These are phyloP conservation scores for Takifugu bimaculatus DNA, from an alignment of 2,113 vertebrate species.

Conservation along the genomic window DNA sequence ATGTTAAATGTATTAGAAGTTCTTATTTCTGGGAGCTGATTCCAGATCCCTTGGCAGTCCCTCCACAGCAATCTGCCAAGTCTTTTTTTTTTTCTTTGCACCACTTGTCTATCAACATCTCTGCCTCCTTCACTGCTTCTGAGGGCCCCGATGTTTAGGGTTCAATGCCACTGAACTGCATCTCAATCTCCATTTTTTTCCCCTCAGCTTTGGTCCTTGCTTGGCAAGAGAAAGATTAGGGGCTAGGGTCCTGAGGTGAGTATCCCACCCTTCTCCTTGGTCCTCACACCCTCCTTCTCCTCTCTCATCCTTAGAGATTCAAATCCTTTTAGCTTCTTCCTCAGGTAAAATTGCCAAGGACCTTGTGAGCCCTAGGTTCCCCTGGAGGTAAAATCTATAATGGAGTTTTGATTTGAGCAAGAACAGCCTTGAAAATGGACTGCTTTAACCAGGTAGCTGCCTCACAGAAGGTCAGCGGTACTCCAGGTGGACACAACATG, in stretches of 20 bases:
- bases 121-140: slow-evolving; percentile 75
- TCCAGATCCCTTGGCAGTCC: slow-evolving; percentile 72
- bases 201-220: slow-evolving; percentile 80
- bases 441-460: slow-evolving; percentile 74
- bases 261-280: slow-evolving; percentile 49
- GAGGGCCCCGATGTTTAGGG: slow-evolving; percentile 75
- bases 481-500: slow-evolving; percentile 70
- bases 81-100: slow-evolving; percentile 72
- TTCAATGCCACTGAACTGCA: slow-evolving; percentile 82
- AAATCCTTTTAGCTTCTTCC: slow-evolving; percentile 79
- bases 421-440: slow-evolving; percentile 77
- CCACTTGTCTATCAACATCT: slow-evolving; percentile 41
- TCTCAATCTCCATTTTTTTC: slow-evolving; percentile 85
- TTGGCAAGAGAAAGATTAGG: slow-evolving; percentile 82
- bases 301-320: slow-evolving; percentile 65
- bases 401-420: slow-evolving; percentile 74
- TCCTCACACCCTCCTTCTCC: slow-evolving; percentile 63
- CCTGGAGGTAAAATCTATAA: slow-evolving; percentile 80
- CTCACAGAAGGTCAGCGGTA: slow-evolving; percentile 71
- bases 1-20: slow-evolving; percentile 89
- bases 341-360: slow-evolving; percentile 79
- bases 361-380: slow-evolving; percentile 73
- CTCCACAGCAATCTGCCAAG: slow-evolving; percentile 66
- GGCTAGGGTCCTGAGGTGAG: slow-evolving; percentile 80
- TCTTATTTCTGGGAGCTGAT: slow-evolving; percentile 41